Conservation (phyloP, 2,888 invertebrate genomes). For the Cantharis rustica region DNA sequence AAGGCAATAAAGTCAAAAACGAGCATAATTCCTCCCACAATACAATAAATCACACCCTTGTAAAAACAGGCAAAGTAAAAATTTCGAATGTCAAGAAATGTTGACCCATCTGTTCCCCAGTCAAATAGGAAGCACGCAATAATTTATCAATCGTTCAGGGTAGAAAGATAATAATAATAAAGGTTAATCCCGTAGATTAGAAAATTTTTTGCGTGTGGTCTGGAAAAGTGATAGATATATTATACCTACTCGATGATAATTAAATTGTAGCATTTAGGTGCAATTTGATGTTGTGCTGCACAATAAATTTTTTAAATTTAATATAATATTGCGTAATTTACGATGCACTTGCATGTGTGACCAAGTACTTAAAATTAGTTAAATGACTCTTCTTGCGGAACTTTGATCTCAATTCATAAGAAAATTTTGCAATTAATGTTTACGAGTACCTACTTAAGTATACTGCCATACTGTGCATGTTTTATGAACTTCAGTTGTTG, state of each 20-base stretch:
- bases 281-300: background rate
- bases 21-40: slow-evolving; percentile 27
- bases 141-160: slow-evolving; percentile 37
- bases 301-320: background rate
- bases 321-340: background rate
- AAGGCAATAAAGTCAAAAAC: background rate
- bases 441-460: background rate
- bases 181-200: slow-evolving; percentile 9
- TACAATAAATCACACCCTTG: slow-evolving; percentile 42
- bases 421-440: background rate
- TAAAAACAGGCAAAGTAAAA: slow-evolving; percentile 39
- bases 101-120: slow-evolving; percentile 37
- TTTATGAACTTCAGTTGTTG: background rate
- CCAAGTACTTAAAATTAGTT: slow-evolving; percentile 20
- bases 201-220: slow-evolving; percentile 5
- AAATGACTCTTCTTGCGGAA: slow-evolving; percentile 18
- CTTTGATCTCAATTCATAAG: slow-evolving; percentile 1
- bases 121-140: slow-evolving; percentile 35
- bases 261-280: background rate
- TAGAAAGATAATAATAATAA: slow-evolving; percentile 5
- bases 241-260: background rate
- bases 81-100: slow-evolving; percentile 34
- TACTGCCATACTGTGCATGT: background rate
- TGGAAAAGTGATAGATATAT: background rate
- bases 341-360: slow-evolving; percentile 3